A percentile compares a stretch with the other conserved stretches of the same genome.
Evolutionary conservation across 2,888 invertebrate species (phyloP).

Genomic region (Heliconius charithonia): DNA sequence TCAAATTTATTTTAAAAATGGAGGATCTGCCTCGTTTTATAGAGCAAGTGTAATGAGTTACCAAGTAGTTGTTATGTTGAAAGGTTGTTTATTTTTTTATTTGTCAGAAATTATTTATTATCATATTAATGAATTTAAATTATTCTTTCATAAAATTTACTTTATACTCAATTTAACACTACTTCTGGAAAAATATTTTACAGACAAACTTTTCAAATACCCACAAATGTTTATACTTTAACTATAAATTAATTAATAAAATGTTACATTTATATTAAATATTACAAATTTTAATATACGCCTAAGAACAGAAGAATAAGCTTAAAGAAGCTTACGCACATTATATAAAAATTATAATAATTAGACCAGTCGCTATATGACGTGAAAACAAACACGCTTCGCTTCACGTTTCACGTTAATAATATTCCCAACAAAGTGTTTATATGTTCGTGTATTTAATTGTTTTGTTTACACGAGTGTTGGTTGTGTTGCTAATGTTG

Average conservation of each 20-base stretch:
- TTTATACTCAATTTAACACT: not conserved
- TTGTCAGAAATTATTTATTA: not conserved
- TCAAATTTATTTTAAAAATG: not conserved
- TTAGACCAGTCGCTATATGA: constrained; percentile 4
- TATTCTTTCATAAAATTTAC: too few species aligned
- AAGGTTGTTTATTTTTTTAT: not conserved
- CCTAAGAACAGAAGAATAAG: not conserved
- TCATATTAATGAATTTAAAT: too few species aligned
- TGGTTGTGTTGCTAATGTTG: constrained; percentile 39
- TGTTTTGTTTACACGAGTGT: constrained; percentile 48
- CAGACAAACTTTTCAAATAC: constrained; percentile 44
- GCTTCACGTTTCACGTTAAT: constrained; percentile 16
- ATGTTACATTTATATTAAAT: constrained; percentile 27
- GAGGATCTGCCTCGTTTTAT: not conserved
- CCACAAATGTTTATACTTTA: constrained; percentile 39
- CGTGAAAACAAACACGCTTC: constrained; percentile 46
- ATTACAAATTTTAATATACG: constrained; percentile 21
- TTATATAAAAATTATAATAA: not conserved
- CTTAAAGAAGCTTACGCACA: constrained; percentile 8
- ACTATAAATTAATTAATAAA: constrained; percentile 25
- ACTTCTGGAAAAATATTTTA: not conserved
- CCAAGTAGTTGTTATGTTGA: constrained; percentile 11
- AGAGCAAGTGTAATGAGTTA: constrained; percentile 6
- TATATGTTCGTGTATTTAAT: constrained; percentile 45
- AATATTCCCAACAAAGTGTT: constrained; percentile 40